Percentiles rank a stretch among this genome's conserved stretches.
Evolutionary conservation across 2,113 vertebrate species (phyloP).

Genomic region (Daboia siamensis): DNA sequence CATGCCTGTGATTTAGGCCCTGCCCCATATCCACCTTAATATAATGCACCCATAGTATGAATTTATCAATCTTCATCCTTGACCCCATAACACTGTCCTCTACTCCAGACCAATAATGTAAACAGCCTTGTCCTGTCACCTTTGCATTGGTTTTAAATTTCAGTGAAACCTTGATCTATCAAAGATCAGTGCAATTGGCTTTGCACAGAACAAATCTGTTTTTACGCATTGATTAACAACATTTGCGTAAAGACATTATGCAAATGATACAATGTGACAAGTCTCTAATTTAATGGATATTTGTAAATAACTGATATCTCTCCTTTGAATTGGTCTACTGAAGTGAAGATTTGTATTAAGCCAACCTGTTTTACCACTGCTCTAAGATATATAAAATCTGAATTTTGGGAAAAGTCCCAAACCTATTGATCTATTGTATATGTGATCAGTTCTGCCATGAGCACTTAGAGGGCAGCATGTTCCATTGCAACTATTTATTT

Average conservation of each 20-base stretch:
- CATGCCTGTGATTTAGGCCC: not conserved
- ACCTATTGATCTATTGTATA: not conserved
- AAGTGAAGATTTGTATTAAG: not conserved
- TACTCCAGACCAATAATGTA: not conserved
- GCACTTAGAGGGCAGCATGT: not conserved
- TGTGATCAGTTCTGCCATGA: not conserved
- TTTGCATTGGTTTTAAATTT: not conserved
- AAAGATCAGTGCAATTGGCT: not conserved
- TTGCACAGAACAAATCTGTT: not conserved
- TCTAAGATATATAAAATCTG: not conserved
- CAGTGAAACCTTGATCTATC: not conserved
- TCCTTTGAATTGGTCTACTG: not conserved
- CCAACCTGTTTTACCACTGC: not conserved
- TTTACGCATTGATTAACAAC: not conserved
- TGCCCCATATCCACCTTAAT: not conserved
- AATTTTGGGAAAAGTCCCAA: not conserved
- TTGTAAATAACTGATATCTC: not conserved
- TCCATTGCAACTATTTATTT: not conserved
- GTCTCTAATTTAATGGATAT: not conserved
- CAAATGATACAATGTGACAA: too few species aligned
- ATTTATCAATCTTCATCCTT: not conserved
- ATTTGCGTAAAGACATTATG: not conserved
- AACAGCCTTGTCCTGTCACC: not conserved
- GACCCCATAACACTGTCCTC: not conserved
- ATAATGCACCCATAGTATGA: not conserved